These are phyloP conservation scores for Centropus unirufus DNA, from an alignment of 2,113 vertebrate genomes.

Conservation along the genomic window DNA sequence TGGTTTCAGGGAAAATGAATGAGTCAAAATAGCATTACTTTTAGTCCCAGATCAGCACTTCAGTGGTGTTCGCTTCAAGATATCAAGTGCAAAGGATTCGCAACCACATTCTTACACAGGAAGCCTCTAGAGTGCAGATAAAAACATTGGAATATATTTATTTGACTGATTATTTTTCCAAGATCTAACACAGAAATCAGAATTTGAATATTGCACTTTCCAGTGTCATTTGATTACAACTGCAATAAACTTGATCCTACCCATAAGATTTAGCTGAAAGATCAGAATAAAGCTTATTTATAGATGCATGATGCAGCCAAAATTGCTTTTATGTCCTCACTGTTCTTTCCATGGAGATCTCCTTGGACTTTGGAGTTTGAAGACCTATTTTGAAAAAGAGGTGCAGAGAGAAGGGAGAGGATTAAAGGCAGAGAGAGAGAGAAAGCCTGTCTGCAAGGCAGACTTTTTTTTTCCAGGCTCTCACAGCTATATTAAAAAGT, in stretches of 20 bases:
- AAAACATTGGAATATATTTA: neutral
- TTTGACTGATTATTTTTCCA: neutral
- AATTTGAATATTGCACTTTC: neutral
- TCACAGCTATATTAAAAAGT: constrained; percentile 1
- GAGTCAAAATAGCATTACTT: constrained; percentile 7
- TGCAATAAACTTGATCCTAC: neutral
- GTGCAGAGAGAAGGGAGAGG: neutral
- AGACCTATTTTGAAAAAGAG: neutral
- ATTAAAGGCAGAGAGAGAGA: neutral
- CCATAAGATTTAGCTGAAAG: neutral
- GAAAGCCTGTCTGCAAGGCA: neutral
- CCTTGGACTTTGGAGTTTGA: neutral
- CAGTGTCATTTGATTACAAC: neutral
- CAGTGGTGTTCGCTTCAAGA: neutral
- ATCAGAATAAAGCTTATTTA: constrained; percentile 32
- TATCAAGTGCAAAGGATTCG: neutral
- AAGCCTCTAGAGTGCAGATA: neutral
- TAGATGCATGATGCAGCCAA: constrained; percentile 12
- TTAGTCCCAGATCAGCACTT: neutral
- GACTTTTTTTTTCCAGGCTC: neutral
- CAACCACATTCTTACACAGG: neutral
- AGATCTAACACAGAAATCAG: neutral
- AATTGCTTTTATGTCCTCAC: neutral
- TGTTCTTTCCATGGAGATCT: neutral
- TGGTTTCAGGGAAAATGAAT: constrained; percentile 10